Conservation (phyloP, 2,888 invertebrate species). For the Gandaritis pyraliata region DNA sequence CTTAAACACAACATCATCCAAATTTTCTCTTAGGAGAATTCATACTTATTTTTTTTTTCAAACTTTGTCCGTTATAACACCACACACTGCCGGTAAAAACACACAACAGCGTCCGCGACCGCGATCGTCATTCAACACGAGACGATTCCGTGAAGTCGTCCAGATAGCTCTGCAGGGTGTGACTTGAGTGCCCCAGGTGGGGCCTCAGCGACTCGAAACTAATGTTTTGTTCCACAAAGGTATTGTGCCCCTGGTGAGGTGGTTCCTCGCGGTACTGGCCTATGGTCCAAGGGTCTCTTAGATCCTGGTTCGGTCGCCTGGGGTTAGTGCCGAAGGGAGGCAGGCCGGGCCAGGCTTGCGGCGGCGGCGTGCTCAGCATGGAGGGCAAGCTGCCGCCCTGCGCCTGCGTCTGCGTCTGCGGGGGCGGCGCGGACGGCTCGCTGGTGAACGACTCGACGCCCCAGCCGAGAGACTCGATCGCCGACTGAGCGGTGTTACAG, state of each 20-base stretch:
- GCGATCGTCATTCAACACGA: slow-evolving; percentile 72
- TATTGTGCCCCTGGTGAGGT: slow-evolving; percentile 67
- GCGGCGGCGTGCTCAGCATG: slow-evolving; percentile 67
- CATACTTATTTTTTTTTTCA: slow-evolving; percentile 22
- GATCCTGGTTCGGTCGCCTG: slow-evolving; percentile 57
- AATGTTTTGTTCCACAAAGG: slow-evolving; percentile 72
- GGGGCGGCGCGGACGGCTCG: slow-evolving; percentile 51
- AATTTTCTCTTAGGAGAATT: slow-evolving; percentile 42
- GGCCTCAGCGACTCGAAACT: slow-evolving; percentile 69
- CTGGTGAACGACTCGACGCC: slow-evolving; percentile 57
- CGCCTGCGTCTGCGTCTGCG: slow-evolving; percentile 42
- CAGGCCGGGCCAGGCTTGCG: slow-evolving; percentile 66
- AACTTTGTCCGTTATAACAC: slow-evolving; percentile 45
- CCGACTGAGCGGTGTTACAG: slow-evolving; percentile 51
- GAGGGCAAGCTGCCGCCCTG: slow-evolving; percentile 54
- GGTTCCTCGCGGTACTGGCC: slow-evolving; percentile 76
- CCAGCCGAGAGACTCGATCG: slow-evolving; percentile 71
- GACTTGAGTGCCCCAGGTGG: slow-evolving; percentile 59
- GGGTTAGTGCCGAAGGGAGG: slow-evolving; percentile 64
- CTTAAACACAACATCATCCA: slow-evolving; percentile 62
- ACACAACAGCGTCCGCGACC: slow-evolving; percentile 37
- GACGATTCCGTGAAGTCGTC: slow-evolving; percentile 74
- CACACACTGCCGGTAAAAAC: slow-evolving; percentile 29
- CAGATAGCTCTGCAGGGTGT: slow-evolving; percentile 64
- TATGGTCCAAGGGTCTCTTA: slow-evolving; percentile 72